phyloP scores from a whole-genome alignment of 2,113 vertebrate genomes.

The Xerus inauris region DNA sequence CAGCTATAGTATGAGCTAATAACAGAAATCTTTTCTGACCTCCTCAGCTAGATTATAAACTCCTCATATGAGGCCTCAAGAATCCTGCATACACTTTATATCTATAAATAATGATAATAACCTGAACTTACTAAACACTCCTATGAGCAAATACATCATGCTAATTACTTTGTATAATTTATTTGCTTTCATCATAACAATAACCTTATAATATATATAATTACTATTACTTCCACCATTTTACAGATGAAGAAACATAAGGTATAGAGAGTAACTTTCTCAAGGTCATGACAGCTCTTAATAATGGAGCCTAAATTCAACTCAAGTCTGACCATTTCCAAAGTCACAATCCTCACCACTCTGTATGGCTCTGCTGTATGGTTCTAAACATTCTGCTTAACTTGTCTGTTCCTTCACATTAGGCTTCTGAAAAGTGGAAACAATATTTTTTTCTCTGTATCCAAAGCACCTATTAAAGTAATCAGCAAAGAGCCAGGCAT shows the following conservation, averaged over 20 bases:
- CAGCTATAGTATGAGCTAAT: neutral
- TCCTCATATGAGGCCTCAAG: neutral
- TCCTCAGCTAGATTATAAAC: neutral
- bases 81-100: neutral
- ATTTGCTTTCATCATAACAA: slow-evolving; percentile 33
- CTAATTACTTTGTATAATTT: neutral
- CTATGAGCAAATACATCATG: neutral
- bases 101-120: neutral
- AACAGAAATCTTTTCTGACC: neutral
- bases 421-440: neutral
- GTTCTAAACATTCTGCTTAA: neutral
- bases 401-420: neutral
- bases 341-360: neutral
- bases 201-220: neutral
- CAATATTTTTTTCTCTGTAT: neutral
- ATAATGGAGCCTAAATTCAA: slow-evolving; percentile 32
- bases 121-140: neutral
- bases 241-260: slow-evolving; percentile 4
- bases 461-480: neutral
- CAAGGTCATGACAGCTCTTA: slow-evolving; percentile 18
- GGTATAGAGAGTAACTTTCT: neutral
- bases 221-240: neutral
- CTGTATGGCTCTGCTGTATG: neutral
- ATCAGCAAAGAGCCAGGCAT: neutral
- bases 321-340: neutral